Conservation (phyloP, 2,888 invertebrate genomes). For the Coecobrya sp. region DNA sequence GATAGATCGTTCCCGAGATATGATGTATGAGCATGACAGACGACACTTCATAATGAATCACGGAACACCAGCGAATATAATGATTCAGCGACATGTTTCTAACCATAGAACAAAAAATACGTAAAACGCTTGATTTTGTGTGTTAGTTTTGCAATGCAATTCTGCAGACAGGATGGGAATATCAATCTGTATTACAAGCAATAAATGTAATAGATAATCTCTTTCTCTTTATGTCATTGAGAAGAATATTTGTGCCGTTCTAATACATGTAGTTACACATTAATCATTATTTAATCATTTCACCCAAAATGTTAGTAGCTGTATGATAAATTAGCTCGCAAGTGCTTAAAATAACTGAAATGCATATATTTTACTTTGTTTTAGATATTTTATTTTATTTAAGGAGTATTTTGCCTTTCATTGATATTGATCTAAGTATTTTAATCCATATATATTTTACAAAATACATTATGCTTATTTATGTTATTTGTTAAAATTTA, state of each 20-base stretch:
- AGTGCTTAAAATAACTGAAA: too few relatives aligned
- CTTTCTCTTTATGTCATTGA: too few relatives aligned
- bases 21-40: conserved; percentile 52
- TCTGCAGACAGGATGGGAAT: too few relatives aligned
- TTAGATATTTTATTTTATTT: not conserved
- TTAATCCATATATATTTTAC: conserved; percentile 5
- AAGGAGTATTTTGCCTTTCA: not conserved
- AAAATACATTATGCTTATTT: conserved; percentile 16
- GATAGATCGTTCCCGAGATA: conserved; percentile 79
- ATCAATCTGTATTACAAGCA: too few relatives aligned
- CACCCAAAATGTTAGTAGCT: too few relatives aligned
- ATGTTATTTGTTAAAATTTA: conserved; percentile 74
- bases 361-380: not conserved
- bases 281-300: too few relatives aligned
- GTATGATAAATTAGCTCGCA: too few relatives aligned
- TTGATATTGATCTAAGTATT: not conserved
- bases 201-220: too few relatives aligned
- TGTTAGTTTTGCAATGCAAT: too few relatives aligned
- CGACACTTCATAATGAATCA: conserved; percentile 6
- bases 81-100: not conserved
- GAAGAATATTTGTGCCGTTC: too few relatives aligned
- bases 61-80: not conserved
- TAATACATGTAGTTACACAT: too few relatives aligned
- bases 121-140: too few relatives aligned
- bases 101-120: not conserved